A percentile compares a stretch with the other conserved stretches of the same genome.
These are phyloP conservation scores for Eupithecia dodoneata DNA, from an alignment of 2,888 invertebrate genomes.

Conservation along the genomic window DNA sequence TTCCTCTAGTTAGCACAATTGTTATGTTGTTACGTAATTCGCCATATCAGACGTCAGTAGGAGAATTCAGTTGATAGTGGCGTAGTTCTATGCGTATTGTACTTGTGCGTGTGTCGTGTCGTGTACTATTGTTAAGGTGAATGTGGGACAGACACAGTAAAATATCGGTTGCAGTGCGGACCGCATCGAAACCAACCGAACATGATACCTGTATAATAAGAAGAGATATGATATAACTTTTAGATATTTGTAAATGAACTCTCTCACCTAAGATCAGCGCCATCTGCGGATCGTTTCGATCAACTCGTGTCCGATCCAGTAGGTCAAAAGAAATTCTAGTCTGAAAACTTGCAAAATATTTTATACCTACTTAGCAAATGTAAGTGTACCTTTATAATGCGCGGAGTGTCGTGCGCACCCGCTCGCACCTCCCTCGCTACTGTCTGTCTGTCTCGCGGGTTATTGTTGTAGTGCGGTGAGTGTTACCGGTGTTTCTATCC, in stretches of 20 bases:
- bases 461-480: background rate
- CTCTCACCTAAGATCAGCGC: background rate
- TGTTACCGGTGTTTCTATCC: background rate
- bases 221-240: background rate
- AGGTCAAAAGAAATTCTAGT: background rate
- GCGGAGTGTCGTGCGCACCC: background rate
- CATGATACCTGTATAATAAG: background rate
- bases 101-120: background rate
- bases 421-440: too few species aligned
- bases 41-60: conserved; percentile 22
- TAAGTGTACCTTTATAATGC: background rate
- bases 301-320: background rate
- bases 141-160: background rate
- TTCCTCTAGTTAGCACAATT: conserved; percentile 13
- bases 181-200: background rate
- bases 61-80: background rate
- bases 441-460: background rate
- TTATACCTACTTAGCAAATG: background rate
- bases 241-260: background rate
- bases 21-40: conserved; percentile 2
- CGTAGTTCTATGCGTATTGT: background rate
- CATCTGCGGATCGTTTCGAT: background rate
- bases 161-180: background rate
- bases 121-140: too few species aligned
- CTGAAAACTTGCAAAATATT: background rate